A percentile compares a stretch with the other conserved stretches of the same genome.
phyloP scores from a whole-genome alignment of 2,113 vertebrate species.

The Thunnus thynnus region DNA sequence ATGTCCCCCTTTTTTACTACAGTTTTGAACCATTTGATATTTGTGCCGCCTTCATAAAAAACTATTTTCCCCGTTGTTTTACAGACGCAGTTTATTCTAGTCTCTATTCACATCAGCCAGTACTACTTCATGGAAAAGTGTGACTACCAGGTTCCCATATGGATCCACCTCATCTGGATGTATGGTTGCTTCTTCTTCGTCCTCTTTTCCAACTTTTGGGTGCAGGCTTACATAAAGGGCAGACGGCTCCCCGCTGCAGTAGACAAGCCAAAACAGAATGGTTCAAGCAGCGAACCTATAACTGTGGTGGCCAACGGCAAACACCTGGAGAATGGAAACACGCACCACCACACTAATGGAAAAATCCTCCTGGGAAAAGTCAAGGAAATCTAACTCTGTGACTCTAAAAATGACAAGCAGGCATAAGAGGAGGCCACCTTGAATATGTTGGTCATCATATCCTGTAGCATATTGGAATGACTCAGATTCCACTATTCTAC shows the following conservation, averaged over 20 bases:
- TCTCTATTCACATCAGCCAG: constrained; percentile 94
- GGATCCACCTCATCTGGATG: constrained; percentile 97
- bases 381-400: constrained; percentile 90
- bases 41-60: too few species aligned
- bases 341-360: constrained; percentile 86
- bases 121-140: constrained; percentile 98
- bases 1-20: constrained; percentile 56
- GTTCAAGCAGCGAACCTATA: constrained; percentile 50
- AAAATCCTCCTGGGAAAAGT: constrained; percentile 88
- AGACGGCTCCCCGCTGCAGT: constrained; percentile 87
- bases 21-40: too few species aligned
- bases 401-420: constrained; percentile 20
- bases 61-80: neutral
- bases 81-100: constrained; percentile 93
- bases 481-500: constrained; percentile 43
- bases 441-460: constrained; percentile 30
- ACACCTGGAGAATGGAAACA: constrained; percentile 84
- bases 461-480: constrained; percentile 16
- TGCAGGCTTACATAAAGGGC: constrained; percentile 96
- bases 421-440: constrained; percentile 7
- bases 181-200: constrained; percentile 96
- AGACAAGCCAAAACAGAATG: constrained; percentile 65
- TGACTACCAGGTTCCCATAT: constrained; percentile 93
- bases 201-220: constrained; percentile 98
- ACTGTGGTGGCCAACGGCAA: constrained; percentile 75